phyloP scores from a whole-genome alignment of 2,888 invertebrate genomes.

The Parapristionchus giblindavisi region DNA sequence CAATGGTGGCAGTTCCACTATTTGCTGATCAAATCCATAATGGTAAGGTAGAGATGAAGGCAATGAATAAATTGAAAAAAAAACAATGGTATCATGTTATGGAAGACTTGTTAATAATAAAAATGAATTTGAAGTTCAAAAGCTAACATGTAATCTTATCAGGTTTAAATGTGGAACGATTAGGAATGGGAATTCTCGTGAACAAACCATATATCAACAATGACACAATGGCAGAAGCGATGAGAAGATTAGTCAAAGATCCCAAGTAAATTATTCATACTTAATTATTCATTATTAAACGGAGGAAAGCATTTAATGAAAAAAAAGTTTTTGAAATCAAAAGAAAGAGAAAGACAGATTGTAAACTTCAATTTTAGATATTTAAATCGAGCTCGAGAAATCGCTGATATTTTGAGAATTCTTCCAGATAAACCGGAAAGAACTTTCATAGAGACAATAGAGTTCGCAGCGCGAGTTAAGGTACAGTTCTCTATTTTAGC shows the following conservation, averaged over 20 bases:
- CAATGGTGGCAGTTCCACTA: constrained; percentile 51
- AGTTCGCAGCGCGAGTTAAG: constrained; percentile 1
- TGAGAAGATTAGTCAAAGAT: background rate
- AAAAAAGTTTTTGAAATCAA: background rate
- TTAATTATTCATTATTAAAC: background rate
- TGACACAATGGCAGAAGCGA: background rate
- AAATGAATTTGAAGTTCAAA: background rate
- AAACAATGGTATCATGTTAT: background rate
- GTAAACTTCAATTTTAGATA: background rate
- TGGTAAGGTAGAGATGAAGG: no score
- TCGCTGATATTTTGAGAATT: background rate
- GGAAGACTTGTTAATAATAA: background rate
- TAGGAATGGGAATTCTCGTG: background rate
- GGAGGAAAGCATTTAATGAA: background rate
- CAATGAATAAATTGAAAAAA: no score
- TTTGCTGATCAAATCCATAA: constrained; percentile 51
- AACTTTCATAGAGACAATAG: constrained; percentile 9
- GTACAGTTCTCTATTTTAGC: background rate
- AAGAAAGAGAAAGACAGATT: background rate
- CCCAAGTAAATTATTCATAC: background rate
- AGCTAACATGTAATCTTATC: background rate
- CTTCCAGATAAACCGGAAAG: background rate
- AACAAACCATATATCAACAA: background rate
- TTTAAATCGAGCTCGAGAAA: background rate
- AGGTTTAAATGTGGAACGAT: constrained; percentile 14